Evolutionary conservation across 1,140 invertebrate species (phyloP), one percentile per base, ranked within the genome.

Genomic region (Orussus abietinus): DNA sequence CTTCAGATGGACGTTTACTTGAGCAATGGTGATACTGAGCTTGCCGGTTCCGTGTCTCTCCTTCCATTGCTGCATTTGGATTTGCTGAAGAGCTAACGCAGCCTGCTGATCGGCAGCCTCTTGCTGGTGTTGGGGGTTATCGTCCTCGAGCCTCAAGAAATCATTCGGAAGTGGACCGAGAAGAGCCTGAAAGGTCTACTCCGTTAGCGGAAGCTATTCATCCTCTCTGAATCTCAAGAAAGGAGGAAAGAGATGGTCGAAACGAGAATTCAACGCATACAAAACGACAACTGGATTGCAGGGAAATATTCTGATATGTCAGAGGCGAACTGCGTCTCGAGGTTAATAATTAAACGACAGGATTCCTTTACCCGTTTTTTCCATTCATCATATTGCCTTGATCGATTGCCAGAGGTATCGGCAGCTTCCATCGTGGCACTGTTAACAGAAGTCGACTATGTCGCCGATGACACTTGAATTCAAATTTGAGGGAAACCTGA

Each of bases 21-120:
- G 88, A 34, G 80, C 82, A 49, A 92, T 80, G 11, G 87, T 91
- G 42, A 95, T 82, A 49, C 81, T 89, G 13, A 95, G 74, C 50
- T 85, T 77, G 2, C 89, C 89, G 36, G 81, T 83, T 80, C n/a
- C 78, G 70, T 11, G 80, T 74, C 34, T 79, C 68, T 37, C 60
- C 53, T 28, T 76, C n/a, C n/a, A n/a, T n/a, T n/a, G n/a, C n/a
- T n/a, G 73, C 47, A 75, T 62, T 59, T 77, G 65, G 4, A 48
- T 34, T 39, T 92, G 88, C 56, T 92, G 89, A 3, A 92, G 65
- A 14, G 88, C 84, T 18, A 86, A 66, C 1, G 89, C 88, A 31
- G 88, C 79, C 64, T 90, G 84, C 48, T 85, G 80, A 72, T 92
- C 88, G n/a, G 82, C 80, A 34, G 80, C 78, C 57, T 84, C 77